Base-by-base conservation (phyloP, 2,797 vertebrate genomes). In the Trachurus trachurus region DNA sequence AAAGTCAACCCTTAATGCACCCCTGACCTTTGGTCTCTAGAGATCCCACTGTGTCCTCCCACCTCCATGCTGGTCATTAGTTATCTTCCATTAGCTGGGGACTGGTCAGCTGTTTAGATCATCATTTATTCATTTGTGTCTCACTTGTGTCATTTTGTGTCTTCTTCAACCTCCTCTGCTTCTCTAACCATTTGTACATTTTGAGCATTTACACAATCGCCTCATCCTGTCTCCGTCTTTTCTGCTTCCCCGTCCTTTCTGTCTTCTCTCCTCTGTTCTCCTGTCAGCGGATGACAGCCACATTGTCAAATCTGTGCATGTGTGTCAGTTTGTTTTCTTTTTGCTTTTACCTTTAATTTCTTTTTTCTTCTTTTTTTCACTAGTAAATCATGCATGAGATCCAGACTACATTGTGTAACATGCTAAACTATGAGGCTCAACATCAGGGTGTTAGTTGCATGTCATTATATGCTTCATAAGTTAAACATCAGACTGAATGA, bases 41-140 rank as follows among this genome's bases (percentile, higher is more conserved):
- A 80, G 83, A 71, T 66, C 66, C 22, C 22, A 0, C 44, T 34
- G 47, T 13, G 45, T 58, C 45, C 50, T 66, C 71, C 61, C 53
- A 39, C 44, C 8, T 67, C 65, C 62, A 39, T 31, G 2, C 52
- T 71, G 60, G 10, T 78, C 59, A 76, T 74, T 66, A 70, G 53
- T 76, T 67, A 52, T 72, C 53, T 31, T 76, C 82, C 81, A 85
- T 90, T 67, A 89, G 50, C 64, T 76, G 26, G 11, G 57, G 54
- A 76, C 74, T 69, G 15, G 59, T 85, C 84, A 88, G 79, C 85
- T 82, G 67, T 81, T 85, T 74, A 64, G 71, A 15, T 81, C 71
- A 88, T 88, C 8, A 88, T 66, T 90, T 87, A 89, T 90, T 89
- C n/a, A 92, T 84, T 9, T 3, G 1, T 73, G 44, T 74, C 52